Conservation (phyloP, 2,888 invertebrate genomes). For the Halictus quadricinctus region DNA sequence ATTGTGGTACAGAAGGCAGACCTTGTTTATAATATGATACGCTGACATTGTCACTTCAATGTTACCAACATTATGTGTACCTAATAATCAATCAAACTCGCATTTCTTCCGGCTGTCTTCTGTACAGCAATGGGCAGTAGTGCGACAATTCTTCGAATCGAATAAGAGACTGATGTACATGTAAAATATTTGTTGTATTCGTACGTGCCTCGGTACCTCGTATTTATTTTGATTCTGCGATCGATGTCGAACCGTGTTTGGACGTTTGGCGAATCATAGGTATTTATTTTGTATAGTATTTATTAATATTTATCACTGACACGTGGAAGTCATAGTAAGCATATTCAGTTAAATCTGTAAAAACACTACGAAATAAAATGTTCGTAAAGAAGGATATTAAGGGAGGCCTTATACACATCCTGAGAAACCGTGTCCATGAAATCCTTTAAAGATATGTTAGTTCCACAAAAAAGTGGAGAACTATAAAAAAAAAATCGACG, state of each 20-base stretch:
- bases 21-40: background rate
- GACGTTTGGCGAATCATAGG: conserved; percentile 11
- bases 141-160: conserved; percentile 6
- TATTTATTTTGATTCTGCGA: conserved; percentile 40
- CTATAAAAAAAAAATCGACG: background rate
- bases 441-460: background rate
- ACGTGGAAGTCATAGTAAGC: conserved; percentile 16
- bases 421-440: background rate
- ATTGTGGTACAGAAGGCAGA: background rate
- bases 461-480: background rate
- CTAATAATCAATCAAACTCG: background rate
- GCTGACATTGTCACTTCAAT: no score
- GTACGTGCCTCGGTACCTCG: conserved; percentile 10
- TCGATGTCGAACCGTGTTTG: conserved; percentile 23
- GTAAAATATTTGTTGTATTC: conserved; percentile 36
- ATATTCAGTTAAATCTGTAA: conserved; percentile 34
- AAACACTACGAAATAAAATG: conserved; percentile 18
- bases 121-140: background rate
- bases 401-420: background rate
- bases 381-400: conserved; percentile 6
- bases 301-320: conserved; percentile 44
- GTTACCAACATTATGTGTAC: no score
- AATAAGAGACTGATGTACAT: conserved; percentile 51
- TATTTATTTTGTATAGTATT: conserved; percentile 59
- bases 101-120: background rate